A percentile compares a stretch with the other conserved stretches of the same genome.
Evolutionary conservation across 2,113 vertebrate species (phyloP).

Genomic region (Morone chrysops): DNA sequence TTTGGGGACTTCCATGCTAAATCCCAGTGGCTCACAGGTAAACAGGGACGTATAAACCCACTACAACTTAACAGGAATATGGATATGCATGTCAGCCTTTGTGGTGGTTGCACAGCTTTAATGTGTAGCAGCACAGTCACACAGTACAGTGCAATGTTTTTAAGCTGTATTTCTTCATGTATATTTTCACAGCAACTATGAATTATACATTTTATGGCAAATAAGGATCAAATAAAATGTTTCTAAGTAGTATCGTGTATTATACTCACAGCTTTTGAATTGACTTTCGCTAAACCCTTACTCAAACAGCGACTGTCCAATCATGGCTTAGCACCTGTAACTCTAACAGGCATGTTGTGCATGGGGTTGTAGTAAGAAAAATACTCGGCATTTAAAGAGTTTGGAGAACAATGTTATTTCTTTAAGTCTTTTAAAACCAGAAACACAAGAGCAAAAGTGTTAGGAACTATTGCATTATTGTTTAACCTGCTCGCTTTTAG

Average conservation of each 20-base stretch:
- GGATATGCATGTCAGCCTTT: not conserved
- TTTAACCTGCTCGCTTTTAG: too few relatives aligned
- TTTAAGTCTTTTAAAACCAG: not conserved
- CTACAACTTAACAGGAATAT: not conserved
- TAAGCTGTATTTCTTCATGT: not conserved
- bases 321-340: not conserved
- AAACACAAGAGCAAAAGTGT: not conserved
- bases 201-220: not conserved
- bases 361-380: not conserved
- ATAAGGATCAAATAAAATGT: not conserved
- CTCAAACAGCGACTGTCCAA: not conserved
- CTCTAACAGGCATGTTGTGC: not conserved
- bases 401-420: not conserved
- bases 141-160: not conserved
- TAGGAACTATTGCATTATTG: too few relatives aligned
- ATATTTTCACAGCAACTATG: not conserved
- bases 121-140: constrained; percentile 3
- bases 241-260: not conserved
- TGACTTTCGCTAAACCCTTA: not conserved
- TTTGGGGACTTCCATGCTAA: constrained; percentile 2
- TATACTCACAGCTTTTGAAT: not conserved
- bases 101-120: not conserved
- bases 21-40: not conserved
- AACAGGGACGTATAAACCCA: not conserved
- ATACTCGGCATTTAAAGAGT: not conserved